Percentiles rank a stretch among this genome's conserved stretches.
phyloP scores from a whole-genome alignment of 2,113 vertebrate species.

The Lates calcarifer region DNA sequence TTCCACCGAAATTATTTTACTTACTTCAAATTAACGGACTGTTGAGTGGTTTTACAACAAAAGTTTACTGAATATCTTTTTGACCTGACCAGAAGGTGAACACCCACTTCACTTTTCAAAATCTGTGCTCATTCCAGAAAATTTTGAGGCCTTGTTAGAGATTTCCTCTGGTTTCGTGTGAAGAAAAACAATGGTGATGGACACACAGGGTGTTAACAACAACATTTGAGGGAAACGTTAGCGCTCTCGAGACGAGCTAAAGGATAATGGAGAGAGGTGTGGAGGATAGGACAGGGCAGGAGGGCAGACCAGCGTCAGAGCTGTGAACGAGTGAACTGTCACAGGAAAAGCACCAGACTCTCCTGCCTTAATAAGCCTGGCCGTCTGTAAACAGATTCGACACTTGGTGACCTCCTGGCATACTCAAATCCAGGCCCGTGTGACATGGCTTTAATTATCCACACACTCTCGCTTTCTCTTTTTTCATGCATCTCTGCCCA shows the following conservation, averaged over 20 bases:
- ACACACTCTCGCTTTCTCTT: constrained; percentile 14
- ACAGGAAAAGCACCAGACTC: constrained; percentile 28
- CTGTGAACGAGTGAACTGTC: constrained; percentile 23
- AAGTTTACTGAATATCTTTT: background rate
- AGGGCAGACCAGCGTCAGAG: constrained; percentile 1
- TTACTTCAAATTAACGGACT: background rate
- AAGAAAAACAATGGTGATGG: background rate
- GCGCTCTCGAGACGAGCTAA: constrained; percentile 11
- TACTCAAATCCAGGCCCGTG: constrained; percentile 61
- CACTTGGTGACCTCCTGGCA: constrained; percentile 75
- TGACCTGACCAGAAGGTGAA: background rate
- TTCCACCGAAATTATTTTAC: background rate
- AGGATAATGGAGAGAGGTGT: constrained; percentile 21
- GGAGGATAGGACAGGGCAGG: constrained; percentile 5
- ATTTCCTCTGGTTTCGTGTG: background rate
- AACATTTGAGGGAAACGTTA: constrained; percentile 29
- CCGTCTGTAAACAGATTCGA: constrained; percentile 69
- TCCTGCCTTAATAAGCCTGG: constrained; percentile 68
- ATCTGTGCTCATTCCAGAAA: background rate
- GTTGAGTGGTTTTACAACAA: background rate
- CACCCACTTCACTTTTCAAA: background rate
- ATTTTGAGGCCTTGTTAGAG: background rate
- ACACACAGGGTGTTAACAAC: constrained; percentile 1
- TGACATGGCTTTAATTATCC: constrained; percentile 71
- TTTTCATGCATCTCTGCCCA: constrained; percentile 4